These are phyloP conservation scores for Scrobipalpa costella DNA, from an alignment of 2,888 invertebrate species.

Conservation along the genomic window DNA sequence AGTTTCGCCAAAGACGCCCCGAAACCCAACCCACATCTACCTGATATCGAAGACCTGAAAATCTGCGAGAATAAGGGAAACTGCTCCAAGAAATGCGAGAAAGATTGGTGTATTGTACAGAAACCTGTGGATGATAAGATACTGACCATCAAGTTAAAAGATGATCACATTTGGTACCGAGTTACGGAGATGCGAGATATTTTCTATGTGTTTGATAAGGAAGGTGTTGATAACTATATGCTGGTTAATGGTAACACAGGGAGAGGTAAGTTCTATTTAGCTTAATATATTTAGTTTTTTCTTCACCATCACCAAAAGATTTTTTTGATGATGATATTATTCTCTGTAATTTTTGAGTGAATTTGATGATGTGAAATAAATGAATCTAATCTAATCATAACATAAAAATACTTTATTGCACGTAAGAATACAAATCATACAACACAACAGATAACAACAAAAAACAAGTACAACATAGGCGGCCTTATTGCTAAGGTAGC, in stretches of 20 bases:
- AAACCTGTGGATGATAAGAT: slow-evolving; percentile 42
- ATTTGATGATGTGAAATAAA: too few relatives aligned
- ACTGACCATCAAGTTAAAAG: slow-evolving; percentile 56
- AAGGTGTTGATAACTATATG: slow-evolving; percentile 75
- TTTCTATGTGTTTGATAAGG: slow-evolving; percentile 70
- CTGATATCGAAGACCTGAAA: slow-evolving; percentile 55
- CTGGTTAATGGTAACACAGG: slow-evolving; percentile 88
- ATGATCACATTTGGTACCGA: slow-evolving; percentile 76
- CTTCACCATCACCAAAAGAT: too few relatives aligned
- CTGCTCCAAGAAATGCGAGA: slow-evolving; percentile 34
- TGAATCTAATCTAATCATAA: too few relatives aligned
- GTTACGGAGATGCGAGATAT: slow-evolving; percentile 73
- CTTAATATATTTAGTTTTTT: neutral
- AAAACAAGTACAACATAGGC: too few relatives aligned
- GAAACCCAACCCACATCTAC: slow-evolving; percentile 32
- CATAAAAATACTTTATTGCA: too few relatives aligned
- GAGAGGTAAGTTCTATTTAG: slow-evolving; percentile 70
- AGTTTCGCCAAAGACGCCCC: slow-evolving; percentile 76
- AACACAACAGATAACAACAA: too few relatives aligned
- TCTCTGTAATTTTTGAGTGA: too few relatives aligned
- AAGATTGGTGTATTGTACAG: slow-evolving; percentile 50
- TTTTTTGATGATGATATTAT: too few relatives aligned
- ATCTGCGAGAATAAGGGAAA: slow-evolving; percentile 38
- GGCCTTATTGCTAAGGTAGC: too few relatives aligned
- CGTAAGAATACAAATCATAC: too few relatives aligned